Base-by-base conservation (phyloP, 2,113 vertebrate genomes). In the Pomatostomus ruficeps region DNA sequence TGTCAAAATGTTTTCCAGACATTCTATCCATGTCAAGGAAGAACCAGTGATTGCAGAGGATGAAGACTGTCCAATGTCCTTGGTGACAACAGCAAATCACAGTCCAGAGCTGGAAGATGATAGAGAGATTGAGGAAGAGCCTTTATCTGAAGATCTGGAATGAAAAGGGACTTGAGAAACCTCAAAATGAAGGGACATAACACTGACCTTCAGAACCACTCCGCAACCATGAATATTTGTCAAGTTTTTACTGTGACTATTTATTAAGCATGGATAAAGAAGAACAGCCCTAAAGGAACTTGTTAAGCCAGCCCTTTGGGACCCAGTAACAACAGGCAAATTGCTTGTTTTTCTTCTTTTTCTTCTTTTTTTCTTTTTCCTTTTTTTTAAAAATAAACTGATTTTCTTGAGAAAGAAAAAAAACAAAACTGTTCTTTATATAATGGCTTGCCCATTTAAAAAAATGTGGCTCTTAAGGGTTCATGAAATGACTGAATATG, bases 241-340 rank as follows among this genome's bases (percentile, higher is more conserved):
- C 98, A 98, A 95, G 98, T 98, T 98, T 98, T 99, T 99, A 99
- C 98, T 99, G 98, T 99, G 99, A 99, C 99, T 99, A 99, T 99
- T 99, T 99, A 99, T 99, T 99, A 98, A 99, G 98, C 99, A 99
- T 99, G 99, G 98, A 98, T 98, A 98, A 98, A 98, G 98, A 99
- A 98, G 98, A 96, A 98, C 97, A 97, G 95, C 98, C 99, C 99
- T 98, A 98, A 98, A 99, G 99, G 99, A 99, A 99, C 99, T 99
- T 98, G 98, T 96, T 98, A 98, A 98, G 97, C 98, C 98, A 99
- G 99, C 98, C 99, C 99, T 99, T 99, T 98, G 98, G 98, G 98
- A 98, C 97, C 97, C 98, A 98, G 97, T 98, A 98, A 97, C 97
- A 98, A 98, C 98, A 98, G 97, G 98, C 98, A 98, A 98, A 98